Base-by-base conservation (phyloP, 2,888 invertebrate genomes). In the Venustoraphidia nigricollis region DNA sequence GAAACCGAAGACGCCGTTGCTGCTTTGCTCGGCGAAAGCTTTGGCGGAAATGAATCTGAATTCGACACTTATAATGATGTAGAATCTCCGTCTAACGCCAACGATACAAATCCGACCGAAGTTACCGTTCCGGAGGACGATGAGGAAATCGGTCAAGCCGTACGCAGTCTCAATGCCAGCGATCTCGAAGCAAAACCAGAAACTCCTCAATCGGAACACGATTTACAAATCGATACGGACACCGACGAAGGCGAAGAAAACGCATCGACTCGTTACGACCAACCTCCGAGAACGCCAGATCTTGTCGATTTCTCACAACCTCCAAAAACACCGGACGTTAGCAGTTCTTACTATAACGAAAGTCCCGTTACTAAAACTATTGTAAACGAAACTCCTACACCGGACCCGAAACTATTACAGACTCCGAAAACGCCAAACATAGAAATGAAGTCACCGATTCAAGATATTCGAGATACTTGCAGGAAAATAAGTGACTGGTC, bases 1-100 rank as follows among this genome's bases (percentile, higher is more conserved):
- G 91, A 92, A 67, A 92, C 91, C 0, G 91, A 88, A 65, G 90
- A 90, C 63, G 92, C 92, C 0, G 91, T 92, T 0, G 90, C 90
- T 9, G 90, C 91, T 1, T 67, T 92, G 34, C 66, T 92, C 47
- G 89, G 87, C 34, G 90, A 90, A 65, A 88, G 89, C 55, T 89
- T 91, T 60, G 83, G 86, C 2, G 81, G 77, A 11, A 73, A 70
- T 58, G 61, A 68, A 10, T 81, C 79, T 63, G 68, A 69, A 36
- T 47, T 47, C 39, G 73, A 70, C 57, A 72, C 72, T 56, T 73
- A 72, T 53, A 73, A 74, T 58, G 73, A 75, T 34, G 37, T 47
- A 11, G 17, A 36, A 17, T 47, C 47, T 8, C 42, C 55, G 56
- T 34, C 46, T n/a, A 13, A 34, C 11, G 46, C 13, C 34, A 65